phyloP scores from a whole-genome alignment of 1,140 invertebrate species.

The Calosoma granatense region DNA sequence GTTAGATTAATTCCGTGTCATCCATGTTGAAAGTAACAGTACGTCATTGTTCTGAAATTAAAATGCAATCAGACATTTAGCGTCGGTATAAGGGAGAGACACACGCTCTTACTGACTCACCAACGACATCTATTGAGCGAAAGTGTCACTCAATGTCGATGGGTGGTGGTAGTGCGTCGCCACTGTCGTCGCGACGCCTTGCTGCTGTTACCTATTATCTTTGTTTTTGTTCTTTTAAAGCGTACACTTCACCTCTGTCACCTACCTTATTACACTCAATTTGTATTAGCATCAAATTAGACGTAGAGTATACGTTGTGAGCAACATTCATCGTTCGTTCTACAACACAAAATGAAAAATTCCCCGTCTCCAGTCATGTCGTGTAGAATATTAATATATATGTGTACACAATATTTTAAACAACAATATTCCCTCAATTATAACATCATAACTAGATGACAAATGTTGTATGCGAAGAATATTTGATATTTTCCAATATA shows the following conservation, averaged over 20 bases:
- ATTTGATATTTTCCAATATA: too few relatives aligned
- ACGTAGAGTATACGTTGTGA: neutral
- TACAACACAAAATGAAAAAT: too few relatives aligned
- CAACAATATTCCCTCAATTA: too few relatives aligned
- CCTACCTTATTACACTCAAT: constrained; percentile 3
- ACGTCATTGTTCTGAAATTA: neutral
- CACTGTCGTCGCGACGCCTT: too few relatives aligned
- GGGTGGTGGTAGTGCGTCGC: neutral
- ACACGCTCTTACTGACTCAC: neutral
- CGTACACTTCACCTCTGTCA: neutral
- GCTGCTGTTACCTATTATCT: too few relatives aligned
- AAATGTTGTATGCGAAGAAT: too few relatives aligned
- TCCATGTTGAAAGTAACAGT: neutral
- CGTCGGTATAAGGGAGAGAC: neutral
- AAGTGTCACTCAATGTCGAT: constrained; percentile 1
- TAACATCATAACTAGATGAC: too few relatives aligned
- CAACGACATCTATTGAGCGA: neutral
- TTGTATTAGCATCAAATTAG: neutral
- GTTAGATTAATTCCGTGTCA: neutral
- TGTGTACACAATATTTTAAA: too few relatives aligned
- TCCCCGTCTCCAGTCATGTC: too few relatives aligned
- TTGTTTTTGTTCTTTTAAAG: constrained; percentile 5
- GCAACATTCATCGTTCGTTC: too few relatives aligned
- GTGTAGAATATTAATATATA: too few relatives aligned
- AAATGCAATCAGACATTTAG: neutral